phyloP scores from a whole-genome alignment of 2,797 vertebrate genomes.

The Halcyon smyrnensis region DNA sequence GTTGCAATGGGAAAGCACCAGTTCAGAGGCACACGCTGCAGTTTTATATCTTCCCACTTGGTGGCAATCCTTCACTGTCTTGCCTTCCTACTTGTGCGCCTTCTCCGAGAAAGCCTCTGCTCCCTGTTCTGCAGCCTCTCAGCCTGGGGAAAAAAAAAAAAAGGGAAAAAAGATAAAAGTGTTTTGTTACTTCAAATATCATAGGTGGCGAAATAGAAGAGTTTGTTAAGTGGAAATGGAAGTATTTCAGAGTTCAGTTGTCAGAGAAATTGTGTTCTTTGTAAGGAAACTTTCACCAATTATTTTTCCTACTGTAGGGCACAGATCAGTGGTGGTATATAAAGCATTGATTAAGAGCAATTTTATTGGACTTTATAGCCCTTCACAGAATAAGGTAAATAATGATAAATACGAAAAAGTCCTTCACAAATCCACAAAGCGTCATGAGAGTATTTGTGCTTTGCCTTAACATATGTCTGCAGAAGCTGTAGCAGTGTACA shows the following conservation, averaged over 20 bases:
- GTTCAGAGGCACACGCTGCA: background rate
- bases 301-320: background rate
- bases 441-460: background rate
- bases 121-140: background rate
- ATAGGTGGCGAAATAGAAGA: slow-evolving; percentile 2
- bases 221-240: slow-evolving; percentile 8
- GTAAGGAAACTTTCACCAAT: background rate
- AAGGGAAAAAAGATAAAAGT: background rate
- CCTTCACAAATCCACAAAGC: background rate
- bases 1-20: background rate
- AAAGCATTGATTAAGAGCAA: background rate
- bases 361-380: background rate
- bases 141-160: background rate
- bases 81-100: background rate
- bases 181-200: background rate
- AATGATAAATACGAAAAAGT: background rate
- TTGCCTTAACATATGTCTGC: background rate
- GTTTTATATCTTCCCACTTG: slow-evolving; percentile 60
- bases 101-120: background rate
- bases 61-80: slow-evolving; percentile 55
- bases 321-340: background rate
- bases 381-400: background rate
- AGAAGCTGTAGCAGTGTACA: background rate
- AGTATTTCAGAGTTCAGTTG: slow-evolving; percentile 20
- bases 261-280: slow-evolving; percentile 39